Conservation (phyloP, 2,797 vertebrate genomes). For the Kryptolebias ocellatus region DNA sequence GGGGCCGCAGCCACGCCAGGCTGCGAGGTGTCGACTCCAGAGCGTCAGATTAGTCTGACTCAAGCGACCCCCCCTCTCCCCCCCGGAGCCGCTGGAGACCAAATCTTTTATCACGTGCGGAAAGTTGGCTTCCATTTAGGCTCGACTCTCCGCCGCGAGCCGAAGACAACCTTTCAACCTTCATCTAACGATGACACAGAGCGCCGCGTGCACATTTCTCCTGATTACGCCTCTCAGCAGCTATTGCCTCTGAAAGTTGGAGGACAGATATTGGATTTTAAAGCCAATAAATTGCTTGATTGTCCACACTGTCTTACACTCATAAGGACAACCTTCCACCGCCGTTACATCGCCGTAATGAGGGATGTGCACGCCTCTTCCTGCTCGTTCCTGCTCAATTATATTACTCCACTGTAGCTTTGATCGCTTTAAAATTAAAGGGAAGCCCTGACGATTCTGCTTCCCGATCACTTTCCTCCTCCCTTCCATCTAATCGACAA, state of each 20-base stretch:
- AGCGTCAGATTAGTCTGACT: conserved; percentile 34
- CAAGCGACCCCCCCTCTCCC: background rate
- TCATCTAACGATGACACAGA: background rate
- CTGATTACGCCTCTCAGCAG: background rate
- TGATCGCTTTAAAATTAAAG: conserved; percentile 5
- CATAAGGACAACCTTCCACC: conserved; percentile 22
- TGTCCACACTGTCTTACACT: conserved; percentile 18
- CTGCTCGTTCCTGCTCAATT: conserved; percentile 7
- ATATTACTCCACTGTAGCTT: conserved; percentile 20
- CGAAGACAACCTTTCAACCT: conserved; percentile 4
- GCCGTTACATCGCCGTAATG: conserved; percentile 5
- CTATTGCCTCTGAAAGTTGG: conserved; percentile 11
- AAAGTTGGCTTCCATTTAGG: background rate
- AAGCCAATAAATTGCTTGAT: conserved; percentile 5
- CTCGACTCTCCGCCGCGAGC: background rate
- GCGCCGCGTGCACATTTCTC: background rate
- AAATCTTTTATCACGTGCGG: conserved; percentile 10
- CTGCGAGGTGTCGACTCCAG: conserved; percentile 39
- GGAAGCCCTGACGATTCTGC: background rate
- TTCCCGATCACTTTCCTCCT: no score
- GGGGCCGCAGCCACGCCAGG: background rate
- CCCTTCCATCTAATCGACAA: conserved; percentile 25
- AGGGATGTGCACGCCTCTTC: conserved; percentile 14
- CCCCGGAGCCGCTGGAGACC: conserved; percentile 2
- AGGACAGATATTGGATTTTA: conserved; percentile 13